Percentiles rank a stretch among this genome's conserved stretches.
Conservation (phyloP, 2,113 vertebrate genomes). For the Epinephelus lanceolatus region DNA sequence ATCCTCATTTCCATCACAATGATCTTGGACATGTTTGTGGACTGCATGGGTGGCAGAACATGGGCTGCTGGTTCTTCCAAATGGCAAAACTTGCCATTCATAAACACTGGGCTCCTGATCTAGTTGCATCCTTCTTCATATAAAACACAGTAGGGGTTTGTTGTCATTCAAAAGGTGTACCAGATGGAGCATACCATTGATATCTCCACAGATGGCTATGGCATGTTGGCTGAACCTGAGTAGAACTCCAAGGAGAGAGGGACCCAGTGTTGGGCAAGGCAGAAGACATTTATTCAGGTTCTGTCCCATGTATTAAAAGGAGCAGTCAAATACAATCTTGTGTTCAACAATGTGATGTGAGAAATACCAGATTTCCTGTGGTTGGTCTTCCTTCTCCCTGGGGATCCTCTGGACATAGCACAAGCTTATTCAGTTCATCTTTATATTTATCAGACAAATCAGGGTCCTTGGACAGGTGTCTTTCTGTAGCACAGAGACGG, state of each 20-base stretch:
- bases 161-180: background rate
- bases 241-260: background rate
- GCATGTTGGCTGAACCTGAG: background rate
- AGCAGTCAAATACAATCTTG: background rate
- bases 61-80: background rate
- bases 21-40: background rate
- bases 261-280: background rate
- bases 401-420: background rate
- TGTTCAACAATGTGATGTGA: background rate
- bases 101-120: background rate
- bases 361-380: too few relatives aligned
- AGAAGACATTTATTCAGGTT: background rate
- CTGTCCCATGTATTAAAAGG: background rate
- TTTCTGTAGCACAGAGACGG: background rate
- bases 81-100: slow-evolving; percentile 1
- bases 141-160: background rate
- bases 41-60: background rate
- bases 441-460: background rate
- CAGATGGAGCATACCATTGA: background rate
- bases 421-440: background rate
- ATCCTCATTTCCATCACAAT: too few relatives aligned
- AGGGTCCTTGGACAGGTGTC: too few relatives aligned
- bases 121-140: background rate
- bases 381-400: too few relatives aligned
- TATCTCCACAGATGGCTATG: background rate